Evolutionary conservation across 1,140 invertebrate species (phyloP).

Genomic region (Cherax destructor): DNA sequence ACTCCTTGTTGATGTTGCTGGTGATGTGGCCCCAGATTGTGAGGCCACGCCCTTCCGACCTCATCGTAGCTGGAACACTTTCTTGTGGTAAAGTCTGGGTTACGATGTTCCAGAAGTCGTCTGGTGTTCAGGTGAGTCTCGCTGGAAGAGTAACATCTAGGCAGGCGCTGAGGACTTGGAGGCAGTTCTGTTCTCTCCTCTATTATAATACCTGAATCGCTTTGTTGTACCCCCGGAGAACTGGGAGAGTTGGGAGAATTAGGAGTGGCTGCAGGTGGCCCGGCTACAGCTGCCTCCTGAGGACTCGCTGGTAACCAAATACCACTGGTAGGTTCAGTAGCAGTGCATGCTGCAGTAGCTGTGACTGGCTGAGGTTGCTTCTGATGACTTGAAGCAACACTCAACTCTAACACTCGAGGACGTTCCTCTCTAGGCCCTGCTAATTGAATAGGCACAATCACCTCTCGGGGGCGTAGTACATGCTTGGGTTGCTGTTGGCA

Average conservation of each 20-base stretch:
- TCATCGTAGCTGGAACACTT: constrained; percentile 72
- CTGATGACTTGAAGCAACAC: constrained; percentile 18
- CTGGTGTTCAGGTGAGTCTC: constrained; percentile 70
- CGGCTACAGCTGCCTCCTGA: constrained; percentile 50
- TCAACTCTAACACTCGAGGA: constrained; percentile 59
- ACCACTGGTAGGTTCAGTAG: constrained; percentile 25
- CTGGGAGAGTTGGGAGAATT: constrained; percentile 24
- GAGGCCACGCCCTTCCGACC: constrained; percentile 67
- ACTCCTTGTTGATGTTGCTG: constrained; percentile 51
- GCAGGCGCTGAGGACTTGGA: constrained; percentile 57
- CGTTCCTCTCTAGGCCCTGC: constrained; percentile 38
- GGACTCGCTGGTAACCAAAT: constrained; percentile 58
- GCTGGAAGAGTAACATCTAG: constrained; percentile 69
- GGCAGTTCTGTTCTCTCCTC: constrained; percentile 17
- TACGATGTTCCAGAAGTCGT: constrained; percentile 52
- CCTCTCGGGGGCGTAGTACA: constrained; percentile 20
- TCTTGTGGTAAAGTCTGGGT: constrained; percentile 49
- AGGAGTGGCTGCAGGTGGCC: constrained; percentile 24
- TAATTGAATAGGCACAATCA: constrained; percentile 61
- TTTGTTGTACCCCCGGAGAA: constrained; percentile 56
- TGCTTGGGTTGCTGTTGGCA: neutral
- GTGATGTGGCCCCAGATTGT: constrained; percentile 19
- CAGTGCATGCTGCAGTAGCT: constrained; percentile 18
- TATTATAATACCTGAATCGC: constrained; percentile 66
- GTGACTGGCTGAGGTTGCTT: constrained; percentile 9